These are phyloP conservation scores for Augochlorella aurata DNA, from an alignment of 2,888 invertebrate species.

Conservation along the genomic window DNA sequence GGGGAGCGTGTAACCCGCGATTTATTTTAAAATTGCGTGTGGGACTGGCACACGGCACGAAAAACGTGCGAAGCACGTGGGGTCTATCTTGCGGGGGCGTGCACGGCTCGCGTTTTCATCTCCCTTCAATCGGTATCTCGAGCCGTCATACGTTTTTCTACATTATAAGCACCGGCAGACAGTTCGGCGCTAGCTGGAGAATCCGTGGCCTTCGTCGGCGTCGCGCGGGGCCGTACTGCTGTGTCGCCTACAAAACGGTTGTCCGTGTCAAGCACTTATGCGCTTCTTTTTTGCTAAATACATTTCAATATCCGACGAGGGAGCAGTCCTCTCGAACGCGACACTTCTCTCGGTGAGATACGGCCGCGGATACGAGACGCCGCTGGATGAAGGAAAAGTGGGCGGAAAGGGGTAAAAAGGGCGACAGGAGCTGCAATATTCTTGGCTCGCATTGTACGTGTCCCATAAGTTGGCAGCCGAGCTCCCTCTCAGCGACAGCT, in stretches of 20 bases:
- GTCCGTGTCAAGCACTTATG: slow-evolving; percentile 51
- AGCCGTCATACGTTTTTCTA: slow-evolving; percentile 52
- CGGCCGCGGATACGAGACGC: slow-evolving; percentile 53
- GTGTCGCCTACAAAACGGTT: slow-evolving; percentile 53
- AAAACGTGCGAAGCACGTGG: not conserved
- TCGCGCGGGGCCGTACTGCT: slow-evolving; percentile 1
- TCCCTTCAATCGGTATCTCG: slow-evolving; percentile 42
- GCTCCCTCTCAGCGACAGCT: slow-evolving; percentile 80
- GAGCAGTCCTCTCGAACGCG: slow-evolving; percentile 62
- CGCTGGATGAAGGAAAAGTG: slow-evolving; percentile 45
- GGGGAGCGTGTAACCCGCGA: not conserved
- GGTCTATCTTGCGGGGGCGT: not conserved
- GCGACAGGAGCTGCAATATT: slow-evolving; percentile 76
- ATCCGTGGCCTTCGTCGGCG: slow-evolving; percentile 9
- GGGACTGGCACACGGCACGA: not conserved
- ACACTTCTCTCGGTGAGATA: slow-evolving; percentile 46
- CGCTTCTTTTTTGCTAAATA: slow-evolving; percentile 68
- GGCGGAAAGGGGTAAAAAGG: slow-evolving; percentile 61
- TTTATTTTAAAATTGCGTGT: slow-evolving; percentile 23
- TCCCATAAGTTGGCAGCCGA: slow-evolving; percentile 80
- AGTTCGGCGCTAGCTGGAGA: slow-evolving; percentile 23
- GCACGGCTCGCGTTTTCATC: slow-evolving; percentile 38
- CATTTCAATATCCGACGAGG: slow-evolving; percentile 74
- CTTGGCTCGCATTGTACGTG: slow-evolving; percentile 79
- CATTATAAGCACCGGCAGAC: slow-evolving; percentile 53